Base-by-base conservation (phyloP, 2,113 vertebrate species). In the Varanus komodoensis region DNA sequence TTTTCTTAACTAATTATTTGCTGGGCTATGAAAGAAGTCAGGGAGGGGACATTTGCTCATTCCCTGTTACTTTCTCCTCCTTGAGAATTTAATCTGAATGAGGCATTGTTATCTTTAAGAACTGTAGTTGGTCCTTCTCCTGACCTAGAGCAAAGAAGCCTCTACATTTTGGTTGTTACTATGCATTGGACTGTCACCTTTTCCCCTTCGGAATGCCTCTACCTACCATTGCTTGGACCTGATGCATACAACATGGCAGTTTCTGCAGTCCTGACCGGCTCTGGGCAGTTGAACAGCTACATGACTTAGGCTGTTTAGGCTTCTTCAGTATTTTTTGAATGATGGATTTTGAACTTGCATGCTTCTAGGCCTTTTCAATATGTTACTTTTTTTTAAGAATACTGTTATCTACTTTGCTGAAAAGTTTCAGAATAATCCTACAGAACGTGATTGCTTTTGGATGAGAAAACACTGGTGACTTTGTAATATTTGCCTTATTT, bases 1-100 rank as follows among this genome's bases (percentile, higher is more conserved):
- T 15, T 88, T 88, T 75, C 81, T 54, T 82, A 82, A 50, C n/a
- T 29, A 84, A 23, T 89, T 83, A 84, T 32, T 68, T 61, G 61
- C n/a, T 77, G 29, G 38, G 17, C 73, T 84, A 54, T 21, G 52
- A 57, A 44, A 71, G 50, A 54, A 25, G n/a, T 83, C 34, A 52
- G 64, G 50, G 50, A 64, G 29, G 27, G 32, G 69, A n/a, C 82
- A 67, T 23, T 82, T 73, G 52, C 84, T 29, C 78, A 84, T 84
- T 89, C 82, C 61, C 82, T 77, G 32, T 44, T 12, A 71, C 78
- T 82, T 73, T 88, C 75, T 78, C 48, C 38, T 67, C 54, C 82
- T 23, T 78, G 82, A 64, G 44, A 78, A 68, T 34, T 38, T 27
- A 85, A 79, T 79, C 73, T 52, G 88, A 84, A 69, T 89, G 32